Evolutionary conservation across 2,888 invertebrate genomes (phyloP), one percentile per base, ranked within the genome.

Genomic region (Yponomeuta sedellus): DNA sequence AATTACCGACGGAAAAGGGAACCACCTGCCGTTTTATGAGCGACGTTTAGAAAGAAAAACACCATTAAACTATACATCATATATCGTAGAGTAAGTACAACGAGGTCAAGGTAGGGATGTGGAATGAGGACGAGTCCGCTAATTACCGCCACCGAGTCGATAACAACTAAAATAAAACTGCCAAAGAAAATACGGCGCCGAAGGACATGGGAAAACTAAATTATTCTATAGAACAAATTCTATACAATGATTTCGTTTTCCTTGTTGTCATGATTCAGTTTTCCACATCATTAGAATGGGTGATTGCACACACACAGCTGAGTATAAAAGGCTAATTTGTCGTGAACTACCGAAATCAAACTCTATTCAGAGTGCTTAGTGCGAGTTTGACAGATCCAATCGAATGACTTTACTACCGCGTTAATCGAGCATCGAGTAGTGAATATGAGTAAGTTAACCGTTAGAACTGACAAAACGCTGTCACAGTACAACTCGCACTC

Each of bases 81-180:
- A 76, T 76, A 78, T 84, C 83, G 82, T 88, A 86, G 88, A 87
- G 74, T 72, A 77, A 70, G 34, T 68, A 73, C 76, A 88, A 83
- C 82, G 83, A 83, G 88, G 90, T 88, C 89, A 89, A 88, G 89
- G 88, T 86, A 77, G 73, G 67, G 73, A 80, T 81, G 79, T 81
- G 81, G 81, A 88, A 86, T 82, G 85, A 83, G 87, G 83, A 82
- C 88, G 77, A 74, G 73, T 75, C 73, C 71, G 77, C 83, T 89
- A 89, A 89, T 88, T 89, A 86, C 83, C 77, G 74, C 77, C 77
- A 77, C 78, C 76, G 76, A 74, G 77, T 79, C 78, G 77, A 81
- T 74, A 72, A 61, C 34, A n/a, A 70, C 72, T 70, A 66, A 70
- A 71, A 71, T 77, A 76, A 75, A 74, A 74, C 74, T 75, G 59